phyloP scores from a whole-genome alignment of 2,113 vertebrate genomes.

The Ammodytes marinus region DNA sequence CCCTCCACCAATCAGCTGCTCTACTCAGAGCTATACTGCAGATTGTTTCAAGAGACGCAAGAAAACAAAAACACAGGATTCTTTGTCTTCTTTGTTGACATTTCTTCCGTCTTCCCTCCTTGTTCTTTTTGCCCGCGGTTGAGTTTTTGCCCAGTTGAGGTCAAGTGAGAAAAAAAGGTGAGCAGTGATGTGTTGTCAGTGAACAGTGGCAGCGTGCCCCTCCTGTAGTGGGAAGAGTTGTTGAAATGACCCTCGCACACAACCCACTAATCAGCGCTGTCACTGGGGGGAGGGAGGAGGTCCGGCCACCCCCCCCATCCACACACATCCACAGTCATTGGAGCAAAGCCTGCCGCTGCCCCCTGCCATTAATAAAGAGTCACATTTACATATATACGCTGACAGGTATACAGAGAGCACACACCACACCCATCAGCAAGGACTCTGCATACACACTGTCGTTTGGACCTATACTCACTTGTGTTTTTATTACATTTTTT shows the following conservation, averaged over 20 bases:
- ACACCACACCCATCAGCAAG: constrained; percentile 44
- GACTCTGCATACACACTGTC: constrained; percentile 35
- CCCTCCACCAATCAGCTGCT: too few relatives aligned
- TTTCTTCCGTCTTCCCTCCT: not conserved
- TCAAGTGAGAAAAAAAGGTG: constrained; percentile 31
- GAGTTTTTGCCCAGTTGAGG: constrained; percentile 4
- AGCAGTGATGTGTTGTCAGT: constrained; percentile 19
- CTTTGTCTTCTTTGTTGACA: not conserved
- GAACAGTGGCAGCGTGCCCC: constrained; percentile 28
- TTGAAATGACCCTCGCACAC: constrained; percentile 30
- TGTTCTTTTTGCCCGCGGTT: not conserved
- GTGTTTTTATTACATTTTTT: not conserved
- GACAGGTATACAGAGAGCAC: constrained; percentile 54
- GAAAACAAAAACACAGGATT: not conserved
- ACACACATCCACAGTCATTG: constrained; percentile 67
- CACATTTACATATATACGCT: constrained; percentile 77
- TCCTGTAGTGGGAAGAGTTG: constrained; percentile 19
- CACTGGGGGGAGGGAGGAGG: constrained; percentile 47
- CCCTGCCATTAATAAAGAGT: constrained; percentile 71
- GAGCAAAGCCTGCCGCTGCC: constrained; percentile 51
- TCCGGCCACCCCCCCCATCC: constrained; percentile 48
- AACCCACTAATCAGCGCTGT: constrained; percentile 66
- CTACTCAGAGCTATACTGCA: too few relatives aligned
- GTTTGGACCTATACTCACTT: constrained; percentile 5
- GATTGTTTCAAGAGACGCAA: too few relatives aligned